Percentiles rank a stretch among this genome's conserved stretches.
phyloP scores from a whole-genome alignment of 2,888 invertebrate genomes.

The Tryphoninae sp. region DNA sequence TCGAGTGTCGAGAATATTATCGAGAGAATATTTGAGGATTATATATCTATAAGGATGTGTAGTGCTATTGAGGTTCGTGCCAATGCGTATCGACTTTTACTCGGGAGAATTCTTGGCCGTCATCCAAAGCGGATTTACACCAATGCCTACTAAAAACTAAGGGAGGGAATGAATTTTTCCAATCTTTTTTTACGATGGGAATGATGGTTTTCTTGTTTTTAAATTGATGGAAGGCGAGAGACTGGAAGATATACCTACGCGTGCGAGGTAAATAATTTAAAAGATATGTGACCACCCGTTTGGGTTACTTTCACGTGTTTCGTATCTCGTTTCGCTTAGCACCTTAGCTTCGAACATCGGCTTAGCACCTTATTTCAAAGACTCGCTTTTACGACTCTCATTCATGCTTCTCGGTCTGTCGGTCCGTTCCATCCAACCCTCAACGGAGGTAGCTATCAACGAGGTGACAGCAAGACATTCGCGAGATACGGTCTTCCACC shows the following conservation, averaged over 20 bases:
- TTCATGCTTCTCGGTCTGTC: slow-evolving; percentile 50
- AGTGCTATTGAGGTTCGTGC: no score
- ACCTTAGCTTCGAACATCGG: slow-evolving; percentile 49
- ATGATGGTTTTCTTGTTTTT: no score
- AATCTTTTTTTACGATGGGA: no score
- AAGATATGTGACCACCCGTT: slow-evolving; percentile 6
- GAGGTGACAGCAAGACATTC: slow-evolving; percentile 42
- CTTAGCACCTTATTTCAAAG: slow-evolving; percentile 60
- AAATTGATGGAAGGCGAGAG: no score
- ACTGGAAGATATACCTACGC: background rate
- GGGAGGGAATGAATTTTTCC: no score
- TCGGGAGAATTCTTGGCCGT: no score
- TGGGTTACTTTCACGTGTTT: background rate
- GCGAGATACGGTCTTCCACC: slow-evolving; percentile 31
- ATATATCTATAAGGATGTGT: background rate
- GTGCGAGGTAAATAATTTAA: background rate
- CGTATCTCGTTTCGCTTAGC: slow-evolving; percentile 54
- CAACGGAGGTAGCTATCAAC: slow-evolving; percentile 27
- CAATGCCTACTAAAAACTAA: no score
- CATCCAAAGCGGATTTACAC: no score
- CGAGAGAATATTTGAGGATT: background rate
- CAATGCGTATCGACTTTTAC: no score
- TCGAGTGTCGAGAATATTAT: background rate
- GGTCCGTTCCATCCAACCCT: slow-evolving; percentile 8
- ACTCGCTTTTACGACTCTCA: slow-evolving; percentile 58